Conservation (phyloP, 2,888 invertebrate species). For the Latrodectus hesperus region DNA sequence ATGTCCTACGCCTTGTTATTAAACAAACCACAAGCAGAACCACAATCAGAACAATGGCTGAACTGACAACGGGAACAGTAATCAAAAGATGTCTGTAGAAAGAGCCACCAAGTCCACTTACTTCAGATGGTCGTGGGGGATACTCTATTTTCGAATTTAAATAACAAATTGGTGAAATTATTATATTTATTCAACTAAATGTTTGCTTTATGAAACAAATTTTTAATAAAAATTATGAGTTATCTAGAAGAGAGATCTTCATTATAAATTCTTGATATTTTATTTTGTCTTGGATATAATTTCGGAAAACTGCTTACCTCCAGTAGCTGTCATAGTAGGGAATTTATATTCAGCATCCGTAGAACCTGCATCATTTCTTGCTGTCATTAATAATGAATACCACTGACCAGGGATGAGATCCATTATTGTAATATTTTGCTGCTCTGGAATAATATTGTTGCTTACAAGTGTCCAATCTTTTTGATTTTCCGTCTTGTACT, state of each 20-base stretch:
- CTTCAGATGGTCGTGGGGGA: slow-evolving; percentile 63
- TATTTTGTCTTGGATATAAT: neutral
- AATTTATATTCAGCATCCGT: slow-evolving; percentile 96
- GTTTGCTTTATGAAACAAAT: too few species aligned
- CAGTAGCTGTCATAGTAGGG: slow-evolving; percentile 93
- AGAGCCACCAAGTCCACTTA: slow-evolving; percentile 32
- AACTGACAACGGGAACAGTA: slow-evolving; percentile 66
- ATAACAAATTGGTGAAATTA: too few species aligned
- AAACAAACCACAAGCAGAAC: slow-evolving; percentile 66
- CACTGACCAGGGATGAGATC: slow-evolving; percentile 94
- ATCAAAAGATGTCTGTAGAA: slow-evolving; percentile 66
- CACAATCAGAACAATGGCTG: slow-evolving; percentile 62
- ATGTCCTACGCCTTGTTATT: slow-evolving; percentile 57
- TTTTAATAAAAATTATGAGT: slow-evolving; percentile 79
- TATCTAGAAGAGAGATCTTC: too few species aligned
- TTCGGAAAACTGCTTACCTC: slow-evolving; percentile 82
- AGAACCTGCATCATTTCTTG: slow-evolving; percentile 92
- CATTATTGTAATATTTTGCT: slow-evolving; percentile 70
- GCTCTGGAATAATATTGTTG: slow-evolving; percentile 88
- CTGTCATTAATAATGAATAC: slow-evolving; percentile 92
- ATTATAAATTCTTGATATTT: too few species aligned
- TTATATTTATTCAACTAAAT: too few species aligned
- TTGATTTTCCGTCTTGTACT: slow-evolving; percentile 78
- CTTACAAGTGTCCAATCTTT: slow-evolving; percentile 94
- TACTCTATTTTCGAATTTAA: slow-evolving; percentile 27